These are phyloP conservation scores for Oreortyx pictus DNA, from an alignment of 2,797 vertebrate genomes.

Conservation along the genomic window DNA sequence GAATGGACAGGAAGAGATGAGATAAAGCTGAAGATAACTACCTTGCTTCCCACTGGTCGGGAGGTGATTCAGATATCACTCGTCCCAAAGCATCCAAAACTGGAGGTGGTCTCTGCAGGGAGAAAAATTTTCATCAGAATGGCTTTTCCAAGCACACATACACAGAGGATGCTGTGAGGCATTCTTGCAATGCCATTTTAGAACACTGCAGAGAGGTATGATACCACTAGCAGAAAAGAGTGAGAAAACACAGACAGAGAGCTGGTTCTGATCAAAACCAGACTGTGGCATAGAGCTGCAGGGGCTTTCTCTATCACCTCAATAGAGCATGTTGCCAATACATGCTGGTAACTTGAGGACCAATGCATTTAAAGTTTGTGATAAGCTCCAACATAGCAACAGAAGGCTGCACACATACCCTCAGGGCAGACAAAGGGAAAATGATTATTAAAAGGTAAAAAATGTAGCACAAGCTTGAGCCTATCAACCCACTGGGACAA, in stretches of 20 bases:
- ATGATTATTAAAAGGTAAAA: background rate
- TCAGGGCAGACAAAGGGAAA: background rate
- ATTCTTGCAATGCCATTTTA: background rate
- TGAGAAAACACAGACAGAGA: background rate
- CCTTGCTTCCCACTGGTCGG: conserved; percentile 99
- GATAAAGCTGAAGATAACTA: conserved; percentile 47
- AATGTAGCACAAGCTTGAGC: background rate
- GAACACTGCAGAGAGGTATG: background rate
- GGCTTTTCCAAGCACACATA: background rate
- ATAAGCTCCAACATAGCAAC: background rate
- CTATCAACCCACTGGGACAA: background rate
- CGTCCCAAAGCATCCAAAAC: conserved; percentile 95
- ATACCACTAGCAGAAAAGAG: background rate
- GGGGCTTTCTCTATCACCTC: no score
- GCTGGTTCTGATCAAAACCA: background rate
- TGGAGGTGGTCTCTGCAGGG: conserved; percentile 91
- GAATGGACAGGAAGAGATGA: background rate
- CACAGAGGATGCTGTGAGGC: background rate
- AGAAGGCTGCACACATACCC: background rate
- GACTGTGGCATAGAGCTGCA: no score
- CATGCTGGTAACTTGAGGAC: background rate
- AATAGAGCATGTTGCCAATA: background rate
- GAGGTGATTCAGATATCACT: conserved; percentile 95
- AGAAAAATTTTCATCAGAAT: background rate
- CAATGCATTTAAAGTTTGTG: background rate